Conservation (phyloP, 1,140 invertebrate species). For the Charaxes varanes region DNA sequence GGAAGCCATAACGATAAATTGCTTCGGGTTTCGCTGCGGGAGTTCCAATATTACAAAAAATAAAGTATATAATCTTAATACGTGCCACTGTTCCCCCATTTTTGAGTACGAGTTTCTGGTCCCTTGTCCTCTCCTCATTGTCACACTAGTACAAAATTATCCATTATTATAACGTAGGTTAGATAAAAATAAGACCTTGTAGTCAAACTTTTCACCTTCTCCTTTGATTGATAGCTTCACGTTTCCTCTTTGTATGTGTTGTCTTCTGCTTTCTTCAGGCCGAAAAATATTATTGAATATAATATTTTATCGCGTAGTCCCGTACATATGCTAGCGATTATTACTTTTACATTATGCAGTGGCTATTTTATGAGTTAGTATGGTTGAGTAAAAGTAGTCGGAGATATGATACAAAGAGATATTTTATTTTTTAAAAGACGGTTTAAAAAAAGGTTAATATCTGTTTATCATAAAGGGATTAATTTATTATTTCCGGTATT, state of each 20-base stretch:
- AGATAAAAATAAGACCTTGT: too few species aligned
- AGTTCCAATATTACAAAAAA: too few species aligned
- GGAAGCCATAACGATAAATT: slow-evolving; percentile 15
- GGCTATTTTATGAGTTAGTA: slow-evolving; percentile 1
- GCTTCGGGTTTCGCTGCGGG: neutral
- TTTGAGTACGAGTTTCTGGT: slow-evolving; percentile 2
- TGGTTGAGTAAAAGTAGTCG: slow-evolving; percentile 8
- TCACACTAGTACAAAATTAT: neutral
- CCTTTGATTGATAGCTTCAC: neutral
- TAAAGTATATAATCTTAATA: too few species aligned
- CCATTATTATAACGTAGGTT: too few species aligned
- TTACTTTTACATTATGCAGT: slow-evolving; percentile 6
- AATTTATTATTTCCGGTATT: slow-evolving; percentile 25
- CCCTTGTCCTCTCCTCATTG: slow-evolving; percentile 2
- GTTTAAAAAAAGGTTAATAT: slow-evolving; percentile 18
- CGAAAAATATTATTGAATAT: slow-evolving; percentile 5
- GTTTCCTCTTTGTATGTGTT: neutral
- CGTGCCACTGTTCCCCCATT: slow-evolving; percentile 8
- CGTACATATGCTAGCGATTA: slow-evolving; percentile 3
- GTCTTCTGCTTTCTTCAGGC: slow-evolving; percentile 1
- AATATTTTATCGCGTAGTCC: slow-evolving; percentile 6
- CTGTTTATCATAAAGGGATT: slow-evolving; percentile 17
- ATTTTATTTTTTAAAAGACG: slow-evolving; percentile 21
- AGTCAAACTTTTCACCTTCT: neutral
- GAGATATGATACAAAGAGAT: slow-evolving; percentile 20